phyloP scores from a whole-genome alignment of 2,797 vertebrate genomes.

The Acanthornis magna region DNA sequence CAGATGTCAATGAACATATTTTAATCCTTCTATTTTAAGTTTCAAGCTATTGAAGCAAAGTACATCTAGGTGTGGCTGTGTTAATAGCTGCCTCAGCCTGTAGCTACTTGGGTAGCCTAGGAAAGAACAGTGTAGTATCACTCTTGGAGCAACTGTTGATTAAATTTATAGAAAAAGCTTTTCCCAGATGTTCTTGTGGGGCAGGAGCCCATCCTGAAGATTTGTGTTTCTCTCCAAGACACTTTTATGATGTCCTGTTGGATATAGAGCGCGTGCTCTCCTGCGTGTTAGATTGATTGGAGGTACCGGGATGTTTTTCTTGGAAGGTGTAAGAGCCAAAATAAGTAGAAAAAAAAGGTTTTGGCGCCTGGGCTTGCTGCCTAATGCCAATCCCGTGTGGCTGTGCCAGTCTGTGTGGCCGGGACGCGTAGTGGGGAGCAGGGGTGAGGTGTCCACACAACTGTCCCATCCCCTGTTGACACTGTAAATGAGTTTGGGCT shows the following conservation, averaged over 20 bases:
- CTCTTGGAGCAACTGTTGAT: neutral
- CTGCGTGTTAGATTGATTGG: conserved; percentile 35
- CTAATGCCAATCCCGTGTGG: conserved; percentile 45
- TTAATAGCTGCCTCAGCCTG: neutral
- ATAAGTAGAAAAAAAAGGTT: neutral
- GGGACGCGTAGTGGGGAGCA: neutral
- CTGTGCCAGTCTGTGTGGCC: neutral
- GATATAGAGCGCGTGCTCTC: neutral
- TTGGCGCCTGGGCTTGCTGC: conserved; percentile 18
- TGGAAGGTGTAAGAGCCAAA: conserved; percentile 51
- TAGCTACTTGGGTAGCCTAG: conserved; percentile 4
- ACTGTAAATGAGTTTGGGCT: conserved; percentile 8
- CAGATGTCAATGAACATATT: neutral
- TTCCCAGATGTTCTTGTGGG: conserved; percentile 33
- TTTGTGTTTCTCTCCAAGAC: conserved; percentile 30
- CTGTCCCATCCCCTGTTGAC: neutral
- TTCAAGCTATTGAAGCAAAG: neutral
- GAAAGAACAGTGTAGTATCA: rapidly evolving
- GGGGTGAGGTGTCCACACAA: neutral
- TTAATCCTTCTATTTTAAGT: conserved; percentile 5
- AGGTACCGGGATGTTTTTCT: conserved; percentile 18
- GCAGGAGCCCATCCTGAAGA: conserved; percentile 39
- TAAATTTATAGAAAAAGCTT: conserved; percentile 7
- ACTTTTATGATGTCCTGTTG: conserved; percentile 56
- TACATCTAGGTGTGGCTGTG: neutral